A percentile compares a stretch with the other conserved stretches of the same genome.
phyloP scores from a whole-genome alignment of 2,797 vertebrate species.

The Neomorphus geoffroyi region DNA sequence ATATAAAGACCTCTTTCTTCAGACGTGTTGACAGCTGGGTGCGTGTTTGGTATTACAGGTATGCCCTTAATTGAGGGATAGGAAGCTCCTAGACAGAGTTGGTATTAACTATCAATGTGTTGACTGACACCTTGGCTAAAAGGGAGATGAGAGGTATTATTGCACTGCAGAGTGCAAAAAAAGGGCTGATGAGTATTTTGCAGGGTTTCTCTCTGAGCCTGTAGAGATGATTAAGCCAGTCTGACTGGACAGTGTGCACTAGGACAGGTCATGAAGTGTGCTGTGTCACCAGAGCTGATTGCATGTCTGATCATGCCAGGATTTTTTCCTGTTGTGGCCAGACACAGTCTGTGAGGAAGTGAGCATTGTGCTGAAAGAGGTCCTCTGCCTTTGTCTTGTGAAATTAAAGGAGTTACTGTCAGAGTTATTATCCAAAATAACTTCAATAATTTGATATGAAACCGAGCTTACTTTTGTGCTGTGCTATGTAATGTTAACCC shows the following conservation, averaged over 20 bases:
- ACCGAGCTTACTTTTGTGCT: background rate
- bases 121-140: background rate
- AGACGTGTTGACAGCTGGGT: background rate
- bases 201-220: background rate
- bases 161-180: background rate
- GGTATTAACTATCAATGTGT: background rate
- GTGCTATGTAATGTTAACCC: background rate
- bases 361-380: background rate
- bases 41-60: background rate
- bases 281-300: background rate
- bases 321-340: background rate
- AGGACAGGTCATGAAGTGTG: background rate
- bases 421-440: background rate
- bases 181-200: background rate
- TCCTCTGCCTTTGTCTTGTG: background rate
- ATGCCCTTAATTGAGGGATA: background rate
- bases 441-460: background rate
- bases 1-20: background rate
- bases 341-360: background rate
- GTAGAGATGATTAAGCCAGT: background rate
- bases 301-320: background rate
- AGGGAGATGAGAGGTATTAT: background rate
- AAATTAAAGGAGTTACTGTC: background rate
- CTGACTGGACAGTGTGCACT: background rate
- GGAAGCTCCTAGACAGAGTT: background rate